These are phyloP conservation scores for Megatriorchis doriae DNA, from an alignment of 2,113 vertebrate species.

Conservation along the genomic window DNA sequence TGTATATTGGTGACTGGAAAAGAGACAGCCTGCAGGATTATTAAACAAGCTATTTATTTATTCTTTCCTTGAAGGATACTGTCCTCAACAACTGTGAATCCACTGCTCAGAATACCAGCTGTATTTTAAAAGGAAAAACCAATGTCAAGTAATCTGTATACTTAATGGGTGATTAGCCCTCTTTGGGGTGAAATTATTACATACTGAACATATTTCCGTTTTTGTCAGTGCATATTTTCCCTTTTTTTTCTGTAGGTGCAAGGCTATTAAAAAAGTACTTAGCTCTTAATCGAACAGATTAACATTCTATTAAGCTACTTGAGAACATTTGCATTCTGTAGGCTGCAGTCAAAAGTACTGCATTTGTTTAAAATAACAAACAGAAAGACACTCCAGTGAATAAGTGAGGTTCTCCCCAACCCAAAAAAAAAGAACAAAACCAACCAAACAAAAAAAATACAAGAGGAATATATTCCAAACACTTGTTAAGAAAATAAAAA, in stretches of 20 bases:
- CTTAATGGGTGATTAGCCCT: neutral
- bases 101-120: neutral
- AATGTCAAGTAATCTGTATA: neutral
- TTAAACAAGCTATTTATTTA: neutral
- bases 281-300: neutral
- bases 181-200: neutral
- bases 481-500: neutral
- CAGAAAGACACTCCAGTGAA: neutral
- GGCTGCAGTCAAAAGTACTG: neutral
- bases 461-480: neutral
- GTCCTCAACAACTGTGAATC: neutral
- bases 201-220: neutral
- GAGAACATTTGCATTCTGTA: neutral
- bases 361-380: neutral
- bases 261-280: neutral
- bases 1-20: neutral
- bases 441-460: neutral
- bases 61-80: neutral
- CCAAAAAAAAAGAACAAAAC: rapidly evolving
- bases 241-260: neutral
- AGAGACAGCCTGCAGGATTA: neutral
- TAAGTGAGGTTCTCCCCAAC: neutral
- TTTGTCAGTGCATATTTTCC: neutral
- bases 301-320: neutral
- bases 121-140: neutral